Conservation (phyloP, 2,888 invertebrate species). For the Ichneumon xanthorius region DNA sequence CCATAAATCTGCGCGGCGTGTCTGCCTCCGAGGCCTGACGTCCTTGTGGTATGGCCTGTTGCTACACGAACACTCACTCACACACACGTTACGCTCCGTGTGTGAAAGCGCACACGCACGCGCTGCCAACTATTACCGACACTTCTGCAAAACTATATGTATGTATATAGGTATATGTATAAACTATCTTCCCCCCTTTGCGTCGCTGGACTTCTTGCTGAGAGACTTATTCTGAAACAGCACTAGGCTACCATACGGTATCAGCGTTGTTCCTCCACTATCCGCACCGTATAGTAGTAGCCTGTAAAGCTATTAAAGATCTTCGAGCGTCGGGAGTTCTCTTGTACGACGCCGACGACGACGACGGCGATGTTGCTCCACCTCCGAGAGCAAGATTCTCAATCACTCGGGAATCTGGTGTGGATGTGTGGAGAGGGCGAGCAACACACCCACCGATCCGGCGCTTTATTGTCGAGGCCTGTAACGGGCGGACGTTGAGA, state of each 20-base stretch:
- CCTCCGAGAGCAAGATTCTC: conserved; percentile 26
- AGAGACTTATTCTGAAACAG: conserved; percentile 54
- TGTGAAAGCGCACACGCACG: background rate
- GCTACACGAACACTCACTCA: conserved; percentile 71
- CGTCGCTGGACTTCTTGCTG: conserved; percentile 21
- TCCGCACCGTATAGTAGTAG: background rate
- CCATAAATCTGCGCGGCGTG: conserved; percentile 76
- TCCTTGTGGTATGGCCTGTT: conserved; percentile 76
- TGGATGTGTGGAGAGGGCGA: background rate
- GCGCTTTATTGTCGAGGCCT: conserved; percentile 16
- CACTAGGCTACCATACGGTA: conserved; percentile 46
- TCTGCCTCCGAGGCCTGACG: conserved; percentile 75
- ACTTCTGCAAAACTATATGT: background rate
- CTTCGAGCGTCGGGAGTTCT: background rate
- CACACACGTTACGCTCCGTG: background rate
- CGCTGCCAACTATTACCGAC: background rate
- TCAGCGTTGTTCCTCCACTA: conserved; percentile 13
- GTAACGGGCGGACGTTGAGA: background rate
- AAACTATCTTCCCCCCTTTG: conserved; percentile 8
- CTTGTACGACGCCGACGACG: background rate
- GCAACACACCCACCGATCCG: conserved; percentile 16
- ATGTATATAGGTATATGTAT: too few species aligned
- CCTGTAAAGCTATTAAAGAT: background rate
- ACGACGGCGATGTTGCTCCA: background rate
- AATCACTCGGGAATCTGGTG: conserved; percentile 29